phyloP scores from a whole-genome alignment of 1,140 invertebrate genomes.

The Octopus sinensis region DNA sequence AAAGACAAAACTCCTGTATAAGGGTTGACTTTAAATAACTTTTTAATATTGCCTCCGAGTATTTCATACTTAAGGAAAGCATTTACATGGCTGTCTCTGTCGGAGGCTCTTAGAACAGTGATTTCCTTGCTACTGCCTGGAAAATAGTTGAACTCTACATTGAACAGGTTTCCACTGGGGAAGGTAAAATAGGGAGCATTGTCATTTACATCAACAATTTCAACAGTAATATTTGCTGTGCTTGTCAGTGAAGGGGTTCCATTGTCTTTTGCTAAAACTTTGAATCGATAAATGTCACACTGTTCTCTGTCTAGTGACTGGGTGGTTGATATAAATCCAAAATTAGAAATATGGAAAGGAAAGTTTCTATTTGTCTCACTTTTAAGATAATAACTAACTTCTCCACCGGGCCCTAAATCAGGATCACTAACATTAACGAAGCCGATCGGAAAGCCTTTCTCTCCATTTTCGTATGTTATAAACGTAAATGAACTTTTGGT shows the following conservation, averaged over 20 bases:
- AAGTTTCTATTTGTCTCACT: conserved; percentile 8
- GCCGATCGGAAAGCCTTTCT: neutral
- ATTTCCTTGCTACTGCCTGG: neutral
- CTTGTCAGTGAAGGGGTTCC: conserved; percentile 22
- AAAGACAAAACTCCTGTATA: conserved; percentile 38
- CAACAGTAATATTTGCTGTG: conserved; percentile 21
- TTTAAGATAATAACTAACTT: conserved; percentile 30
- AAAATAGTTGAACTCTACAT: neutral
- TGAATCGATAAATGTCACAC: conserved; percentile 22
- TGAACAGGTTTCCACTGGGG: conserved; percentile 11
- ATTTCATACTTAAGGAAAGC: conserved; percentile 24
- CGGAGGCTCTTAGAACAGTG: conserved; percentile 30
- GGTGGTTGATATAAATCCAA: conserved; percentile 26
- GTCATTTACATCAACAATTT: conserved; percentile 27
- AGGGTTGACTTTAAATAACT: conserved; percentile 38
- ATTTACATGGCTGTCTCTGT: conserved; percentile 35
- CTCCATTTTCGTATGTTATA: neutral
- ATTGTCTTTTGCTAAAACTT: conserved; percentile 22
- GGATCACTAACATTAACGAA: conserved; percentile 36
- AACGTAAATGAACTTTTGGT: neutral
- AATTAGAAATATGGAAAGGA: conserved; percentile 22
- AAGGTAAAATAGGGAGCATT: conserved; percentile 25
- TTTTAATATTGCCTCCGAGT: conserved; percentile 32
- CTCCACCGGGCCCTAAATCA: conserved; percentile 39
- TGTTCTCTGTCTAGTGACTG: conserved; percentile 22